Evolutionary conservation across 1,140 invertebrate genomes (phyloP).

Genomic region (Holcopasites calliopsidis): DNA sequence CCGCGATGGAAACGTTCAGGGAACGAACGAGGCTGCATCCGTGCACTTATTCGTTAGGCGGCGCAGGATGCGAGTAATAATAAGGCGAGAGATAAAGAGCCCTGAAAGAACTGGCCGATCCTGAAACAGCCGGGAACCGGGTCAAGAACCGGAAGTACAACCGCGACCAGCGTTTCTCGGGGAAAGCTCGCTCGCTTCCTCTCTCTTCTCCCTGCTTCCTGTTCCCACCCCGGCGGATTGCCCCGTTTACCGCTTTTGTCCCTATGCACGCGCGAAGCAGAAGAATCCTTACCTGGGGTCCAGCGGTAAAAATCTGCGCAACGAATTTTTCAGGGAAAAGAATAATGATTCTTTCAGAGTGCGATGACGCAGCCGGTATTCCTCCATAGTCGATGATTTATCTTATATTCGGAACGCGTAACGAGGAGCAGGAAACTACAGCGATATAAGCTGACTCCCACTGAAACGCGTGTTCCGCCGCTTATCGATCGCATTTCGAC

Average conservation of each 20-base stretch:
- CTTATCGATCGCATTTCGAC: neutral
- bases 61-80: slow-evolving; percentile 41
- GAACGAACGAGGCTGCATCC: slow-evolving; percentile 7
- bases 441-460: neutral
- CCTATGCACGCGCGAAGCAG: neutral
- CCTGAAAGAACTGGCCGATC: slow-evolving; percentile 27
- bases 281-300: too few relatives aligned
- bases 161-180: slow-evolving; percentile 31
- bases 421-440: too few relatives aligned
- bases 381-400: too few relatives aligned
- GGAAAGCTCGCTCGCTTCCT: slow-evolving; percentile 1
- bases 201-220: slow-evolving; percentile 16
- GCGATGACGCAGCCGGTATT: too few relatives aligned
- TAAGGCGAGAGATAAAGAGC: slow-evolving; percentile 36
- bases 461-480: neutral
- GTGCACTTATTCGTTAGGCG: neutral
- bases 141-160: slow-evolving; percentile 46
- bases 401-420: too few relatives aligned
- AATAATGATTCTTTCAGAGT: too few relatives aligned
- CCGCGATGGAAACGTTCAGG: neutral
- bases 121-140: slow-evolving; percentile 33
- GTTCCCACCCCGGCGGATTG: neutral
- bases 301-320: too few relatives aligned
- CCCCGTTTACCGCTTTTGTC: neutral
- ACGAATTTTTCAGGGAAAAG: neutral